A percentile compares a stretch with the other conserved stretches of the same genome.
Conservation (phyloP, 2,113 vertebrate species). For the Arothron firmamentum region DNA sequence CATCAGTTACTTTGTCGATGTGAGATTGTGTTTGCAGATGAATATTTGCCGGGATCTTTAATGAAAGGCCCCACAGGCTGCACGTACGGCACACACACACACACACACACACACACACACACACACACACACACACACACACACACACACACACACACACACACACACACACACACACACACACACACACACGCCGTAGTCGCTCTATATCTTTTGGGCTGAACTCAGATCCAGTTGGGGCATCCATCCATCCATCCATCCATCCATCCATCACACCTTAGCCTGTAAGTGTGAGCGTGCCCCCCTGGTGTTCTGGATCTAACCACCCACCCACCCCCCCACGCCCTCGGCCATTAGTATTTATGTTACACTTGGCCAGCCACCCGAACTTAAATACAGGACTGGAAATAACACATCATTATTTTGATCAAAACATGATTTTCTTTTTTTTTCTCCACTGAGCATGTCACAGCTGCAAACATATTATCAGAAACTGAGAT, state of each 20-base stretch:
- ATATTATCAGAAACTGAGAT: conserved; percentile 76
- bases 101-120: no score
- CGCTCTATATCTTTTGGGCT: neutral
- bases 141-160: no score
- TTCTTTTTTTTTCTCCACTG: conserved; percentile 72
- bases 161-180: no score
- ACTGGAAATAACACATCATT: conserved; percentile 66
- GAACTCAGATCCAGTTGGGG: neutral
- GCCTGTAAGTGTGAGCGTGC: no score
- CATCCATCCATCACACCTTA: no score
- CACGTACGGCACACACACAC: no score
- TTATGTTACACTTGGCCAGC: conserved; percentile 2
- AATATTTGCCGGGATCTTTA: no score
- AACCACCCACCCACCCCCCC: no score
- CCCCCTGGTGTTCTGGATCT: no score
- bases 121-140: no score
- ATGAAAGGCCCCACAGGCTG: no score
- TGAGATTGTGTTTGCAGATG: conserved; percentile 8
- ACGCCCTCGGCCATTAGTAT: neutral
- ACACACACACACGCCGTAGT: neutral
- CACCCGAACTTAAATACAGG: conserved; percentile 9
- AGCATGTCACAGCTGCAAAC: conserved; percentile 76
- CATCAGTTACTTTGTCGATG: conserved; percentile 15
- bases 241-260: no score
- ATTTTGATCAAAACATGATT: conserved; percentile 81